phyloP scores from a whole-genome alignment of 2,888 invertebrate genomes.

The Drosophila demipolita region DNA sequence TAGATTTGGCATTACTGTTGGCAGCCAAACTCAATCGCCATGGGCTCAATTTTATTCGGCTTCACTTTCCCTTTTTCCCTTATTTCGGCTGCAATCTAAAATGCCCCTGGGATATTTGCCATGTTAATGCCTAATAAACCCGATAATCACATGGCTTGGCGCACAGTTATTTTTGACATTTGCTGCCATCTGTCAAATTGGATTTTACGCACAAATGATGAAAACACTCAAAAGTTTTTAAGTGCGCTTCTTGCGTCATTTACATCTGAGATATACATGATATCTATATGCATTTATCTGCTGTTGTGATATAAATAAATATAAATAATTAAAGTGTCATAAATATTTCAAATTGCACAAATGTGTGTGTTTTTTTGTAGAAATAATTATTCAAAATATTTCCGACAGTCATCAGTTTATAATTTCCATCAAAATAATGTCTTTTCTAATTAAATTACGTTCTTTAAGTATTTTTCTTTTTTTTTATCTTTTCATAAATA shows the following conservation, averaged over 20 bases:
- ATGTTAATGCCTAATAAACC: conserved; percentile 27
- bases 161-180: conserved; percentile 9
- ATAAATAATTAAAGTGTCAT: background rate
- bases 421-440: background rate
- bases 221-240: conserved; percentile 31
- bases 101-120: conserved; percentile 26
- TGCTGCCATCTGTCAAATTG: conserved; percentile 51
- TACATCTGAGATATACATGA: background rate
- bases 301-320: background rate
- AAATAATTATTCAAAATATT: background rate
- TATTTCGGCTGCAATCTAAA: conserved; percentile 19
- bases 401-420: background rate
- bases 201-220: conserved; percentile 40
- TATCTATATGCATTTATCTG: background rate
- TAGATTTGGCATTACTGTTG: conserved; percentile 10
- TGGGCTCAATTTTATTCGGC: conserved; percentile 4
- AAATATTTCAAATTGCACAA: background rate
- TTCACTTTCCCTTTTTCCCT: conserved; percentile 20
- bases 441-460: background rate
- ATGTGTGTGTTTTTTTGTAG: background rate
- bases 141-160: conserved; percentile 3
- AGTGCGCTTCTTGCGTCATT: conserved; percentile 11
- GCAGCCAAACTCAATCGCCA: conserved; percentile 19
- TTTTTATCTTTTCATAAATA: background rate
- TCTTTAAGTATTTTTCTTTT: background rate